Conservation (phyloP, 2,797 vertebrate genomes). For the Phrynocephalus vlangalii region DNA sequence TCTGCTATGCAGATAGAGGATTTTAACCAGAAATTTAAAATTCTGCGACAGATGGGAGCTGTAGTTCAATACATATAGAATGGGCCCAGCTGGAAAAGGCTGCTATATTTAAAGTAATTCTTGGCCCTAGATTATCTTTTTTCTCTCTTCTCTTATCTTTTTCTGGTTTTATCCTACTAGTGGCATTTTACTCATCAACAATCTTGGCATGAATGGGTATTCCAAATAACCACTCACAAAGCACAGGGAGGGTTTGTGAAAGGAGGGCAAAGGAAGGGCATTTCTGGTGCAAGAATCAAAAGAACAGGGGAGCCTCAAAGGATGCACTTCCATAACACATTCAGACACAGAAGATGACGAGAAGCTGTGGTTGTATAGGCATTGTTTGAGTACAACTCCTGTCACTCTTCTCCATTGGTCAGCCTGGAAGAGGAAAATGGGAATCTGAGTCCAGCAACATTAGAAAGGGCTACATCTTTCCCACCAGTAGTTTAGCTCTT, state of each 20-base stretch:
- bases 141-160: background rate
- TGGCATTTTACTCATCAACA: too few species aligned
- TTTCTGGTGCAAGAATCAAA: background rate
- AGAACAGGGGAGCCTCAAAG: background rate
- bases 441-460: too few species aligned
- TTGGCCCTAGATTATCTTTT: background rate
- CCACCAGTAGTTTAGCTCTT: too few species aligned
- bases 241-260: background rate
- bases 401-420: too few species aligned
- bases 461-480: too few species aligned
- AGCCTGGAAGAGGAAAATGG: too few species aligned
- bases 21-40: too few species aligned
- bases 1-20: too few species aligned
- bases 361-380: too few species aligned
- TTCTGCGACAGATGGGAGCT: background rate
- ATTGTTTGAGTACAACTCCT: too few species aligned
- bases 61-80: background rate
- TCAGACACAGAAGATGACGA: too few species aligned
- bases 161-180: background rate
- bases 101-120: background rate
- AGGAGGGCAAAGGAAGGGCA: background rate
- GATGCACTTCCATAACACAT: background rate
- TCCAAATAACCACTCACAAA: background rate
- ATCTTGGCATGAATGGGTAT: background rate
- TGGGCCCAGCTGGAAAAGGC: background rate